A percentile compares a stretch with the other conserved stretches of the same genome.
Evolutionary conservation across 1,140 invertebrate species (phyloP).

Genomic region (Papilio xuthus): DNA sequence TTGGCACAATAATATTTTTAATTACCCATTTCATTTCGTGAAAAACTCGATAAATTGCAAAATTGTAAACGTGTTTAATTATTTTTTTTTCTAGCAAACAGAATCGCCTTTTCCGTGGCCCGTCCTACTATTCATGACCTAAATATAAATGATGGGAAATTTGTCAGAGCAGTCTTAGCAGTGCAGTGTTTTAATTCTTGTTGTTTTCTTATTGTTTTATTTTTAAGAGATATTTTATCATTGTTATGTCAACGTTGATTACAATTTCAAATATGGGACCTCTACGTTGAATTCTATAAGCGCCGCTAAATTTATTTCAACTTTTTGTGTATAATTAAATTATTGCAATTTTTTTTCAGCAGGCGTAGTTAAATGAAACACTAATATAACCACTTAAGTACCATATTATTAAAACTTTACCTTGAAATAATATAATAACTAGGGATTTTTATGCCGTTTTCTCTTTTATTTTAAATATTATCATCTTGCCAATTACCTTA

Average conservation of each 20-base stretch:
- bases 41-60: too few relatives aligned
- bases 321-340: neutral
- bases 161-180: neutral
- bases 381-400: neutral
- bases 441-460: neutral
- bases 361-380: neutral
- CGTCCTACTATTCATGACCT: neutral
- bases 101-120: neutral
- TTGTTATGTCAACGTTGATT: too few relatives aligned
- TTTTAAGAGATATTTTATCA: too few relatives aligned
- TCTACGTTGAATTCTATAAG: too few relatives aligned
- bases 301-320: too few relatives aligned
- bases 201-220: too few relatives aligned
- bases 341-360: neutral
- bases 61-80: too few relatives aligned
- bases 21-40: too few relatives aligned
- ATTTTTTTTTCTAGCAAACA: neutral
- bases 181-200: neutral
- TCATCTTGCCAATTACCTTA: neutral
- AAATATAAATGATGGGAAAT: neutral
- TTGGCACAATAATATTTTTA: too few relatives aligned
- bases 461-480: neutral
- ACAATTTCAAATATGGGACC: too few relatives aligned
- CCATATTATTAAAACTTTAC: too few relatives aligned
- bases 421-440: too few relatives aligned